Evolutionary conservation across 2,113 vertebrate species (phyloP), one percentile per base, ranked within the genome.

Genomic region (Siniperca chuatsi): DNA sequence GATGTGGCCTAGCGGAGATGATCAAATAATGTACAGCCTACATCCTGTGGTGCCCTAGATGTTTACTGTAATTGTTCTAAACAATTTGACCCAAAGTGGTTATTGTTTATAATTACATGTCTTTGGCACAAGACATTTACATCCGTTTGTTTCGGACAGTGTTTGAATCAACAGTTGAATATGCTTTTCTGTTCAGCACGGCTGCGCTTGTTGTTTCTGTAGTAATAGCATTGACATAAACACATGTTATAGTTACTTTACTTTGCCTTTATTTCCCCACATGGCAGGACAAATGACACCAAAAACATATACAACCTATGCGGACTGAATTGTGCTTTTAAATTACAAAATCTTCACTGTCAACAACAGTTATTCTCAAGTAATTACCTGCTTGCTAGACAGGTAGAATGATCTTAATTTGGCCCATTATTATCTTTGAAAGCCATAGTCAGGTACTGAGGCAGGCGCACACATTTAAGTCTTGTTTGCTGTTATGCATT

Each of bases 91-190:
- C n/a, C 46, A 37, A 18, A 55, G 33, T 72, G 79, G 33, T 37
- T 64, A 35, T 80, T 48, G 73, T 79, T 71, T 52, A 42, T 65
- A 48, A 23, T 37, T 62, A 66, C 65, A 7, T n/a, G 66, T 79
- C 60, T 83, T 4, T 46, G 77, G 48, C 69, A 23, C 44, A 25
- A 44, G 46, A 50, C 52, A 6, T 72, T 81, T 42, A 78, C 84
- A 85, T 83, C 42, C 37, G 44, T 85, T 66, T 73, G 62, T 84
- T 66, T 62, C 8, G 16, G 37, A 42, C 29, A 64, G 25, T 21
- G 12, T 87, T 78, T 84, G 79, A 84, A 91, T 88, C 90, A 92
- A 90, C 92, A 87, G 91, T 89, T 92, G 90, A 90, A 89, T 82
- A 4, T 66, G 55, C 12, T 48, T 69, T 86, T 80, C 25, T 69